phyloP scores from a whole-genome alignment of 2,888 invertebrate genomes.

The Caenorhabditis sulstoni region DNA sequence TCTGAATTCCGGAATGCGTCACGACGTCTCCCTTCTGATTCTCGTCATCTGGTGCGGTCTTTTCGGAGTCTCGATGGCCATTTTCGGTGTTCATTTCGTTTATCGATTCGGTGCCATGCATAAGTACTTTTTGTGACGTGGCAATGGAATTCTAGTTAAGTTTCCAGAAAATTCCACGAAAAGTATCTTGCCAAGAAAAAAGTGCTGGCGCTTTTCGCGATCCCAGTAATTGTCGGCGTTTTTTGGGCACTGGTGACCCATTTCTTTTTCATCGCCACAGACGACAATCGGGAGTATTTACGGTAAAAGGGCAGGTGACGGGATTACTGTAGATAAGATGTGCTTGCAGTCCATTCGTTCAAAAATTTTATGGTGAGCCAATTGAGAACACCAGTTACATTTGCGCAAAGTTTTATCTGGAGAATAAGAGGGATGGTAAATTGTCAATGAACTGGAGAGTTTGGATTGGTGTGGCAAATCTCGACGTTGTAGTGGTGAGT shows the following conservation, averaged over 20 bases:
- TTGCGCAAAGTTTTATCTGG: not conserved
- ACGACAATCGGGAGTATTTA: conserved; percentile 6
- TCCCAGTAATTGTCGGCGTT: not conserved
- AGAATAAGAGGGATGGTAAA: not conserved
- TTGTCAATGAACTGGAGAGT: not conserved
- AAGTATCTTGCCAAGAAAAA: not conserved
- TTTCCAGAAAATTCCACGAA: conserved; percentile 7
- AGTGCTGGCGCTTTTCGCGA: not conserved
- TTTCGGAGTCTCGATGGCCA: conserved; percentile 9
- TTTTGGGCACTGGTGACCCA: not conserved
- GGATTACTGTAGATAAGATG: not conserved
- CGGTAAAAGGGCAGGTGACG: not conserved
- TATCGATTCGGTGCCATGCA: conserved; percentile 19
- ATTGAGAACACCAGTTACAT: conserved; percentile 1
- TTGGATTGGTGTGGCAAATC: not conserved
- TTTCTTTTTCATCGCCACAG: not conserved
- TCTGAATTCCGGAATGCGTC: not conserved
- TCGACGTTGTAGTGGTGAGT: conserved; percentile 2
- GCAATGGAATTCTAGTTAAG: no score
- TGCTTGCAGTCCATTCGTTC: not conserved
- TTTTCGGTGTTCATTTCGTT: conserved; percentile 25
- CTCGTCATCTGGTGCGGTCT: conserved; percentile 1
- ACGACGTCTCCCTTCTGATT: not conserved
- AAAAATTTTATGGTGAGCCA: not conserved
- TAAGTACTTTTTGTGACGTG: not conserved